Conservation (phyloP, 2,797 vertebrate genomes). For the Sebastolobus alascanus region DNA sequence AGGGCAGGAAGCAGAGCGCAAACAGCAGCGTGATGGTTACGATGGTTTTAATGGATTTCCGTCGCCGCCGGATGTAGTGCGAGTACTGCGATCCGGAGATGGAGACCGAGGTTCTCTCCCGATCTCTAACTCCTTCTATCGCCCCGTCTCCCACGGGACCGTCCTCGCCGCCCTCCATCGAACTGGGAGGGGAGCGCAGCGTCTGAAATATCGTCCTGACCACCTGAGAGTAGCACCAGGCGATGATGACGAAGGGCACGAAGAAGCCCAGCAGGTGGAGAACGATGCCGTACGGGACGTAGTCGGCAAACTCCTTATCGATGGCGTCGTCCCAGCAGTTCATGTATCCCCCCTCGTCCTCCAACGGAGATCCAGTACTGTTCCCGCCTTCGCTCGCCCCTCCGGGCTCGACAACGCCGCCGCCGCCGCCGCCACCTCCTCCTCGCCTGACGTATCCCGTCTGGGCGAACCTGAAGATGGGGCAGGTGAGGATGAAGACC, state of each 20-base stretch:
- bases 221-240: conserved; percentile 89
- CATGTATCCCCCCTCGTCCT: conserved; percentile 65
- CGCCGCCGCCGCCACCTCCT: conserved; percentile 23
- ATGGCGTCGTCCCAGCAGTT: conserved; percentile 90
- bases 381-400: conserved; percentile 26
- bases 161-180: conserved; percentile 62
- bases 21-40: conserved; percentile 89
- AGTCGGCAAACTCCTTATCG: conserved; percentile 85
- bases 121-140: conserved; percentile 47
- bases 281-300: conserved; percentile 87
- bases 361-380: conserved; percentile 27
- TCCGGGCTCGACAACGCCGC: not conserved
- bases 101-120: conserved; percentile 77
- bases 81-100: conserved; percentile 81
- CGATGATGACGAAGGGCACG: conserved; percentile 87
- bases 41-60: conserved; percentile 88
- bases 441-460: conserved; percentile 76
- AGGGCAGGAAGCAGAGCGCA: conserved; percentile 88
- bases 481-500: conserved; percentile 87
- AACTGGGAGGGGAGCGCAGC: conserved; percentile 80
- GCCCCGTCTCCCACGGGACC: conserved; percentile 58
- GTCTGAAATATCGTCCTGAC: conserved; percentile 86
- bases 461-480: conserved; percentile 89
- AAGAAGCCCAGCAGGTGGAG: conserved; percentile 88
- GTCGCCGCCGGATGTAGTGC: conserved; percentile 82